Conservation (phyloP, 1,140 invertebrate species). For the Cotesia typhae region DNA sequence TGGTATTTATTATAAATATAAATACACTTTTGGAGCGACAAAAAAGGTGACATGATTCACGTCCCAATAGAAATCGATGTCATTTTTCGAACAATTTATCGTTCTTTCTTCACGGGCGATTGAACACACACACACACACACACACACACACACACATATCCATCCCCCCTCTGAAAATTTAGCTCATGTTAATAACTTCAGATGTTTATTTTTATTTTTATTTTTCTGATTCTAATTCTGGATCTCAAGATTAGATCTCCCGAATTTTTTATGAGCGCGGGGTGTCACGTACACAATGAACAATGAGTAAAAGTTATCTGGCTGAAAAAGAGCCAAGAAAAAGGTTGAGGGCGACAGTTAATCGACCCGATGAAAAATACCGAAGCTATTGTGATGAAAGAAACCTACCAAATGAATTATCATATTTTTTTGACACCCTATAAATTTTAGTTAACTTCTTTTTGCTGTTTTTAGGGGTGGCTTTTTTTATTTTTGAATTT, state of each 20-base stretch:
- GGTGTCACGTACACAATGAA: no score
- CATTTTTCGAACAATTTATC: constrained; percentile 34
- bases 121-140: constrained; percentile 15
- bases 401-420: constrained; percentile 11
- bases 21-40: not conserved
- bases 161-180: not conserved
- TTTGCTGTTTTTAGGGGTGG: not conserved
- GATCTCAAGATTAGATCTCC: not conserved
- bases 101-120: constrained; percentile 33
- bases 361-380: no score
- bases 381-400: constrained; percentile 1
- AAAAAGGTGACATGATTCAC: not conserved
- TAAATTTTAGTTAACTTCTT: not conserved
- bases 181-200: no score
- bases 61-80: constrained; percentile 23
- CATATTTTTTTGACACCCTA: not conserved
- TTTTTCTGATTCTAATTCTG: no score
- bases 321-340: no score
- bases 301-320: no score
- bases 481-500: no score
- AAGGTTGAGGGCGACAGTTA: no score
- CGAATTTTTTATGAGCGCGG: not conserved
- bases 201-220: no score
- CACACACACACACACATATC: not conserved
- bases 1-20: not conserved